Evolutionary conservation across 2,888 invertebrate species (phyloP).

Genomic region (Drosophila setosimentum): DNA sequence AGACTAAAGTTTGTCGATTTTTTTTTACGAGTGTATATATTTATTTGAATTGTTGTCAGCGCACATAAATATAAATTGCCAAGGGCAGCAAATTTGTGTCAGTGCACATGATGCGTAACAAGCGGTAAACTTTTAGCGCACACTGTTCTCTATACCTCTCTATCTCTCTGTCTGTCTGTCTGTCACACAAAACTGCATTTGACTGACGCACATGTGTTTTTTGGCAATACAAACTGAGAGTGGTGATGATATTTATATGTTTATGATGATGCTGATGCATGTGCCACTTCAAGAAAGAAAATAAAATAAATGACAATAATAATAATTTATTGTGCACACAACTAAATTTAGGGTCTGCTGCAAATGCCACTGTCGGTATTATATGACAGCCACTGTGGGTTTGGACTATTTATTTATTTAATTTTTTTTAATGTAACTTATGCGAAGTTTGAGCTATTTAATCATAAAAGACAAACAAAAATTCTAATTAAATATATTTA

Average conservation of each 20-base stretch:
- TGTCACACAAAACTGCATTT: constrained; percentile 51
- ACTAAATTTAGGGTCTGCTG: not conserved
- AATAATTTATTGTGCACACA: not conserved
- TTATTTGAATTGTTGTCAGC: not conserved
- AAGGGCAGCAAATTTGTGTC: constrained; percentile 49
- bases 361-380: constrained; percentile 26
- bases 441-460: constrained; percentile 39
- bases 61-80: constrained; percentile 16
- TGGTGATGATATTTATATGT: constrained; percentile 59
- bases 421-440: constrained; percentile 20
- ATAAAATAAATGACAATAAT: not conserved
- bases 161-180: constrained; percentile 2
- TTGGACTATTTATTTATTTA: constrained; percentile 27
- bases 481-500: constrained; percentile 48
- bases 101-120: constrained; percentile 16
- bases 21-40: not conserved
- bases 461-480: constrained; percentile 32
- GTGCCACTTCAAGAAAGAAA: constrained; percentile 20
- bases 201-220: constrained; percentile 28
- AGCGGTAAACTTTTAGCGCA: constrained; percentile 15
- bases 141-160: constrained; percentile 20
- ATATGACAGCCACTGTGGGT: constrained; percentile 37
- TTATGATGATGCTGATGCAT: constrained; percentile 33
- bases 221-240: constrained; percentile 28
- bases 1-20: too few relatives aligned